Conservation (phyloP, 1,140 invertebrate species). For the Saxidomus purpurata region DNA sequence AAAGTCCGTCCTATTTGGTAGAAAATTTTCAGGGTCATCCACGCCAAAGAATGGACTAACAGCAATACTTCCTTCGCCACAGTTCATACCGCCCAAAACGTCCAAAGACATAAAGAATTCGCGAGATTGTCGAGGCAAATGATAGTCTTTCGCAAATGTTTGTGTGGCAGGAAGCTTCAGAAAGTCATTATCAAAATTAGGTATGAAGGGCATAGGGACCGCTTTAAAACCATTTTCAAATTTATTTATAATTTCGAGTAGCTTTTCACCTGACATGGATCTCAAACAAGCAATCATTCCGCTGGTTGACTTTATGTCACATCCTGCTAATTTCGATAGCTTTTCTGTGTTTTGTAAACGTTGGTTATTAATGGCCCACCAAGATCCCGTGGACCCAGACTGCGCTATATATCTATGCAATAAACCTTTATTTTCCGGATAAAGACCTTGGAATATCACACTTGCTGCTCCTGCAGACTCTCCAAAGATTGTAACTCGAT, state of each 20-base stretch:
- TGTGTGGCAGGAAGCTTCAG: neutral
- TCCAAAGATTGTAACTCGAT: conserved; percentile 91
- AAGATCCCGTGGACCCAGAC: conserved; percentile 56
- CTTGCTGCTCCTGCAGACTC: conserved; percentile 87
- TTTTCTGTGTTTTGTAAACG: neutral
- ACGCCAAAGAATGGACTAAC: conserved; percentile 3
- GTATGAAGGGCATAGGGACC: neutral
- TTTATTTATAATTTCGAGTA: neutral
- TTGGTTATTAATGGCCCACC: neutral
- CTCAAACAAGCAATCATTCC: neutral
- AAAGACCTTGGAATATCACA: conserved; percentile 62
- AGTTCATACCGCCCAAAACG: conserved; percentile 57
- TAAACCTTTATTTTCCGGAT: conserved; percentile 65
- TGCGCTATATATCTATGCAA: conserved; percentile 69
- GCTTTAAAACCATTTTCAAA: conserved; percentile 2
- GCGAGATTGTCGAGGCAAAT: neutral
- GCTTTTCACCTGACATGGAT: neutral
- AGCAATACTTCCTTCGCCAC: conserved; percentile 35
- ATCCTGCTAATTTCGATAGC: neutral
- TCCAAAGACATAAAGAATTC: conserved; percentile 56
- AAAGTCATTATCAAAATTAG: conserved; percentile 46
- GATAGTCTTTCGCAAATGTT: neutral
- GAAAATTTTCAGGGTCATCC: neutral
- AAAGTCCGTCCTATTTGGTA: conserved; percentile 17
- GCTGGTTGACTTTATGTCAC: neutral